Percentiles rank a stretch among this genome's conserved stretches.
These are phyloP conservation scores for Collichthys lucidus DNA, from an alignment of 2,113 vertebrate genomes.

Conservation along the genomic window DNA sequence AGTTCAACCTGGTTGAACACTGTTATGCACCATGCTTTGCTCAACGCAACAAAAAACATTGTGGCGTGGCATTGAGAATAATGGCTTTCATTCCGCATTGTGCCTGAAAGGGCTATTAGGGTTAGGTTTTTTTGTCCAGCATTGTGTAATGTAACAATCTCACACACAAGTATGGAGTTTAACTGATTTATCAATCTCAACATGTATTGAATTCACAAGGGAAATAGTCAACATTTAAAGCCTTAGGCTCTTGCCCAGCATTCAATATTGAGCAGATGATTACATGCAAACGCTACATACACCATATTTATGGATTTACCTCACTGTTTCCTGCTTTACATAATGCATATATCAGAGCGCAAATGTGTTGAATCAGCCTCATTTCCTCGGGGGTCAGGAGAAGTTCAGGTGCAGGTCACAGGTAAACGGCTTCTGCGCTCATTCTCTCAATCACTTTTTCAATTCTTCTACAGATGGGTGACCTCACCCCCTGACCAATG, in stretches of 20 bases:
- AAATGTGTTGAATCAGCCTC: neutral
- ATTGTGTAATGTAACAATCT: neutral
- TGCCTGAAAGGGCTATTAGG: too few species aligned
- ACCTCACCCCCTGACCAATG: conserved; percentile 26
- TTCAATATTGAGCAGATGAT: conserved; percentile 35
- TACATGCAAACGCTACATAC: conserved; percentile 1
- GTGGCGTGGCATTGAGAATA: too few species aligned
- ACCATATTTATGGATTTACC: conserved; percentile 8
- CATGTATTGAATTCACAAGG: conserved; percentile 7
- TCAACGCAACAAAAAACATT: too few species aligned
- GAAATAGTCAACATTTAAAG: neutral
- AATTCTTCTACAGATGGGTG: conserved; percentile 10
- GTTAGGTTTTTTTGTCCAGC: neutral
- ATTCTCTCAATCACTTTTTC: conserved; percentile 9
- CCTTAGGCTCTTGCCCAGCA: conserved; percentile 21
- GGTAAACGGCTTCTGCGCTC: conserved; percentile 14
- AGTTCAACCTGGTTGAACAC: too few species aligned
- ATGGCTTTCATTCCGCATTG: too few species aligned
- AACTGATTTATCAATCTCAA: conserved; percentile 16
- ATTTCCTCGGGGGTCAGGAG: neutral
- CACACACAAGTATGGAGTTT: neutral
- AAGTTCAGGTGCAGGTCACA: conserved; percentile 41
- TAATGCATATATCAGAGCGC: neutral
- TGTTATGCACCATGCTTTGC: too few species aligned
- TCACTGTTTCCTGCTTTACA: neutral